These are phyloP conservation scores for Pleuronectes platessa DNA, from an alignment of 2,113 vertebrate genomes.

Conservation along the genomic window DNA sequence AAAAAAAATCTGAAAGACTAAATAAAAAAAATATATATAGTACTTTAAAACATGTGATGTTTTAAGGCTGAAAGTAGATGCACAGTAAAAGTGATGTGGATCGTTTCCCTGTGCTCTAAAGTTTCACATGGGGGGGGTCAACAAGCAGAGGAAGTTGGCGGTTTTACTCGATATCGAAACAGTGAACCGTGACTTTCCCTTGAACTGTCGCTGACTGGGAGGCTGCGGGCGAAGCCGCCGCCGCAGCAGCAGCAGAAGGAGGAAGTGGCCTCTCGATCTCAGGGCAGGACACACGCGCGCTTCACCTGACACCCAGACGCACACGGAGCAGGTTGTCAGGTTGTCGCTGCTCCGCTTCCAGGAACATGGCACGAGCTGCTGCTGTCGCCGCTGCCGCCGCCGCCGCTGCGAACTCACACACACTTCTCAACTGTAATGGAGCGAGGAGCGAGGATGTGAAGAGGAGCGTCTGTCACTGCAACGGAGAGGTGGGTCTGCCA, in stretches of 20 bases:
- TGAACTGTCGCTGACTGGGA: background rate
- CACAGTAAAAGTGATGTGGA: background rate
- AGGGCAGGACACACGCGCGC: slow-evolving; percentile 27
- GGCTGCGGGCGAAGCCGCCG: slow-evolving; percentile 32
- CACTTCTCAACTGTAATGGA: slow-evolving; percentile 39
- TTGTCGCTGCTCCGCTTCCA: background rate
- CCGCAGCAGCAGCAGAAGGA: slow-evolving; percentile 34
- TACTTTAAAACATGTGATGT: background rate
- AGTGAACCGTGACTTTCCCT: background rate
- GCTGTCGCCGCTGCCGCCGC: background rate
- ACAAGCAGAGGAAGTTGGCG: slow-evolving; percentile 1
- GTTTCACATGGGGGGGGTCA: background rate
- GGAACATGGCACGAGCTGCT: slow-evolving; percentile 66
- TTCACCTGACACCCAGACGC: slow-evolving; percentile 26
- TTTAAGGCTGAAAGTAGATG: background rate
- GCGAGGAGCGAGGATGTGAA: slow-evolving; percentile 32
- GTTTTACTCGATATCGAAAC: background rate
- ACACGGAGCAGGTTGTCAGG: slow-evolving; percentile 2
- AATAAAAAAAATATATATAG: background rate
- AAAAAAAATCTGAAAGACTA: background rate
- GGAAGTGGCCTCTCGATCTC: slow-evolving; percentile 71
- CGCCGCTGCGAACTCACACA: slow-evolving; percentile 21
- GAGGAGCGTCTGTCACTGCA: slow-evolving; percentile 53
- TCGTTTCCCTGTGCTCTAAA: background rate
- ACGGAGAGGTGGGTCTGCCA: slow-evolving; percentile 58